Percentiles rank a stretch among this genome's conserved stretches.
Conservation (phyloP, 2,888 invertebrate species). For the Synergus laeviventris region DNA sequence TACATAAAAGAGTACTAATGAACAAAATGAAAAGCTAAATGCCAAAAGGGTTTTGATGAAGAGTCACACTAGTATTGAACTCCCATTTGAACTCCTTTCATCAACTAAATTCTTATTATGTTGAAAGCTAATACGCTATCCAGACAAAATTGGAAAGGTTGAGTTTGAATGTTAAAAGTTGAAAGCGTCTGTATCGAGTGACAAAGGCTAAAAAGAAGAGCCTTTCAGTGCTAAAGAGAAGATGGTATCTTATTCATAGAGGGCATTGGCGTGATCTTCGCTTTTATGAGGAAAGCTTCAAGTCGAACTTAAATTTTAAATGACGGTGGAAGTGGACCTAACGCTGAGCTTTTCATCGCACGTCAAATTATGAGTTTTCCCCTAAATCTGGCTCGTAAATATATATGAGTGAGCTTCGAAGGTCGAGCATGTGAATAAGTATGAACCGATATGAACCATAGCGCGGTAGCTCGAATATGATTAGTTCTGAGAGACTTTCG, state of each 20-base stretch:
- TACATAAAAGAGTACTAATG: no score
- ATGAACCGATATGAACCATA: constrained; percentile 46
- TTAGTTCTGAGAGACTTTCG: constrained; percentile 68
- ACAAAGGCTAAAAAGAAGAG: not conserved
- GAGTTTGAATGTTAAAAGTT: not conserved
- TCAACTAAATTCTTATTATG: no score
- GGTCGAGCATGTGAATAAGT: constrained; percentile 25
- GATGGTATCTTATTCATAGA: constrained; percentile 1
- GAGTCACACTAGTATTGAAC: no score
- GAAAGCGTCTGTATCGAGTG: not conserved
- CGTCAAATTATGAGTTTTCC: constrained; percentile 15
- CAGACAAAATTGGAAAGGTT: no score
- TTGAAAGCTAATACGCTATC: no score
- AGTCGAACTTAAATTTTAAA: constrained; percentile 26
- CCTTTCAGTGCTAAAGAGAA: not conserved
- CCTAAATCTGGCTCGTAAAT: not conserved
- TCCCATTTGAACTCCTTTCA: no score
- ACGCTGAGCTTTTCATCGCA: constrained; percentile 14
- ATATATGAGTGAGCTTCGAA: not conserved
- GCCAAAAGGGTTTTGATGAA: no score
- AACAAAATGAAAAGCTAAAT: no score
- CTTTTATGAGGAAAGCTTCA: constrained; percentile 6
- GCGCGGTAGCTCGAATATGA: constrained; percentile 62
- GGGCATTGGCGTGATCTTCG: not conserved
- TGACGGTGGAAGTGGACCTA: constrained; percentile 21